Evolutionary conservation across 2,113 vertebrate genomes (phyloP), one percentile per base, ranked within the genome.

Genomic region (Brevimyrus niger): DNA sequence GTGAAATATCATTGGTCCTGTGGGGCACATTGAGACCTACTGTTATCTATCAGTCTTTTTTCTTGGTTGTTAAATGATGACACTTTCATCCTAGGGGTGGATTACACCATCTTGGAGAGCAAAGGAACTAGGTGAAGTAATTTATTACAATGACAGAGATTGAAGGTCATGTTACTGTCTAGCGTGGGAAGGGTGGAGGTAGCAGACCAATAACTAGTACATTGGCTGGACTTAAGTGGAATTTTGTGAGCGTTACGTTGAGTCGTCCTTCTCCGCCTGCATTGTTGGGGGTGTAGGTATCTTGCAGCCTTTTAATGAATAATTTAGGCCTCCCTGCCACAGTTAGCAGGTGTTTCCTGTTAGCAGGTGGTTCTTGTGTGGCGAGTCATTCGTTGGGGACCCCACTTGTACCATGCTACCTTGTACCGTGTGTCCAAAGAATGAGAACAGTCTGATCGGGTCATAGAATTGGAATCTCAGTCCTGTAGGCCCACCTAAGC

Each of bases 251-350:
- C 38, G 7, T 82, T 15, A 19, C 1, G 13, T 76, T 23, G 42
- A 50, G 17, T 82, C 27, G 44, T 84, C 53, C 9, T 38, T 46
- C 31, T 84, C 15, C 1, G 5, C 51, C 31, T 27, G 19, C 23
- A 9, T 55, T 42, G 48, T n/a, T 83, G 51, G 21, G 47, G 42
- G 38, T 83, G 48, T 38, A 83, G 88, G 21, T 55, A 38, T 8
- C 80, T 44, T 19, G 27, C 73, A 58, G 73, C 50, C 31, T 44
- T 82, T 89, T 89, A 11, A 10, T 89, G 88, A 89, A 83, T 89
- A 58, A 89, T 89, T 53, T 80, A 80, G 19, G 9, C 7, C 27
- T 27, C 23, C 27, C 48, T 89, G 50, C n/a, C 73, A 55, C 50
- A 55, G 48, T 27, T 82, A 83, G 35, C 48, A 27, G 88, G 88